These are phyloP conservation scores for Palythoa heliodiscus DNA, from an alignment of 92 coral and sea anemone genomes.

Conservation along the genomic window DNA sequence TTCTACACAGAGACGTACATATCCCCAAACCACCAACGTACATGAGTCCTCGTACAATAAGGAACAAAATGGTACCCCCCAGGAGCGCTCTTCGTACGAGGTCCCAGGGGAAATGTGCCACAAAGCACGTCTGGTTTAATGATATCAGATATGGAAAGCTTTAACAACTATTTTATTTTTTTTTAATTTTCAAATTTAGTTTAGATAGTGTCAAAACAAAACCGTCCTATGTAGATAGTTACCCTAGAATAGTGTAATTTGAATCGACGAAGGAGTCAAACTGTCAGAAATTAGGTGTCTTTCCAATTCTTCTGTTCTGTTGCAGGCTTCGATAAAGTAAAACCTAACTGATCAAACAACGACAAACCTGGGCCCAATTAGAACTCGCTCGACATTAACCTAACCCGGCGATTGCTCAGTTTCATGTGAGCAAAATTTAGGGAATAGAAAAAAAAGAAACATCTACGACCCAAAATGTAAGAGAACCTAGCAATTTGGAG, in stretches of 20 bases:
- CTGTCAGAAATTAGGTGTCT: not conserved
- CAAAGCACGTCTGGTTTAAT: conserved; percentile 43
- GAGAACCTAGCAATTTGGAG: no score
- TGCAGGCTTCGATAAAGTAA: not conserved
- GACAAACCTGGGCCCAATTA: no score
- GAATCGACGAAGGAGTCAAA: not conserved
- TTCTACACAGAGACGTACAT: conserved; percentile 9
- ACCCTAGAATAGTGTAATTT: not conserved
- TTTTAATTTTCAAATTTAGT: not conserved
- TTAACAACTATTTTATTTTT: not conserved
- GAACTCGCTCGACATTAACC: no score
- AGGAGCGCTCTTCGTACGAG: conserved; percentile 27
- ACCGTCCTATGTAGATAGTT: not conserved
- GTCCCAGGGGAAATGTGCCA: not conserved
- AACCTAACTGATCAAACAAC: not conserved
- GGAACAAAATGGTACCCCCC: conserved; percentile 41
- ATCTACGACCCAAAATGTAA: no score
- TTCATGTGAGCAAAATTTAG: no score
- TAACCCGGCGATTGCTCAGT: no score
- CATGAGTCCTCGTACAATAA: conserved; percentile 31
- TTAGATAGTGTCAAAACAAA: conserved; percentile 5
- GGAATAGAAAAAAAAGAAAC: no score
- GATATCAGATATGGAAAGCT: conserved; percentile 31
- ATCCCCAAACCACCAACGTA: conserved; percentile 27
- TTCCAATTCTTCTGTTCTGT: not conserved